A percentile compares a stretch with the other conserved stretches of the same genome.
These are phyloP conservation scores for Turritopsis dohrnii DNA, from an alignment of 30 jellyfish, hydroid and myxozoan genomes.

Conservation along the genomic window DNA sequence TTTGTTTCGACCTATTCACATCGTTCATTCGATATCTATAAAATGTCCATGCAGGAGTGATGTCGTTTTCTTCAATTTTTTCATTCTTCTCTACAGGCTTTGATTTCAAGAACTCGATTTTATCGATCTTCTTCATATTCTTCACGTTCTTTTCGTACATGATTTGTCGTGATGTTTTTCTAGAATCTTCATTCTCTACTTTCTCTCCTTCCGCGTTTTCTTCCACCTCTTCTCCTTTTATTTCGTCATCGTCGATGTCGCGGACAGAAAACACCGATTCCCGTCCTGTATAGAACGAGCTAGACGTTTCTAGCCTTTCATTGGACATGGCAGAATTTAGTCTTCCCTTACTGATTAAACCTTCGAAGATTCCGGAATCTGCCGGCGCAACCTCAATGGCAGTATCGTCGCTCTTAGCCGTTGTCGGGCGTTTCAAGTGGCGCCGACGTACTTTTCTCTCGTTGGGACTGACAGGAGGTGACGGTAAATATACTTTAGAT, in stretches of 20 bases:
- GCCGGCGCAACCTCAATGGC: conserved; percentile 16
- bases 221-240: not conserved
- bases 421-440: conserved; percentile 19
- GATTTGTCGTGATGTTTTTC: not conserved
- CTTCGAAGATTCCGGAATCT: not conserved
- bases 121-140: not conserved
- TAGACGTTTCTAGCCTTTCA: conserved; percentile 15
- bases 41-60: conserved; percentile 30
- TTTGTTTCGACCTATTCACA: not conserved
- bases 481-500: not conserved
- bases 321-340: conserved; percentile 28
- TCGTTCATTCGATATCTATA: conserved; percentile 4
- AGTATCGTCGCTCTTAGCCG: conserved; percentile 33
- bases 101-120: not conserved
- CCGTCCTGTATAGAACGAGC: conserved; percentile 13
- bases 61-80: conserved; percentile 21
- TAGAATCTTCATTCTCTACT: not conserved
- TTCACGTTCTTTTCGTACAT: not conserved
- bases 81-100: not conserved
- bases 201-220: not conserved
- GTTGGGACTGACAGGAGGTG: not conserved
- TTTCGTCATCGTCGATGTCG: not conserved
- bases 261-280: not conserved
- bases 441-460: not conserved
- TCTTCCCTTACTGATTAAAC: not conserved